phyloP scores from a whole-genome alignment of 1,140 invertebrate species.

The Habropoda laboriosa region DNA sequence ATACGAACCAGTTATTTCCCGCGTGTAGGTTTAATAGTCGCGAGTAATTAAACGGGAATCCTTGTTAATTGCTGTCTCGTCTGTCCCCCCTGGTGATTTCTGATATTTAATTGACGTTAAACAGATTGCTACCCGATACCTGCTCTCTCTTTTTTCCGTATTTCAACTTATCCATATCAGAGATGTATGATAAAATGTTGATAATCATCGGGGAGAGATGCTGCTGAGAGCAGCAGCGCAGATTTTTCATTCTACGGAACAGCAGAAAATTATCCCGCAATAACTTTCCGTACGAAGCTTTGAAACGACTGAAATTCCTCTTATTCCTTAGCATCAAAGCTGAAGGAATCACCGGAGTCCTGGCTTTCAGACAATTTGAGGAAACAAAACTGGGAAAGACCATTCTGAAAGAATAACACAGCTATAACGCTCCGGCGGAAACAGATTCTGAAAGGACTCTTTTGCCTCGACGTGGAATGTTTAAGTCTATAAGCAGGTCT shows the following conservation, averaged over 20 bases:
- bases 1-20: background rate
- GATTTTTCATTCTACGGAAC: too few relatives aligned
- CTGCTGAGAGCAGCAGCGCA: too few relatives aligned
- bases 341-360: background rate
- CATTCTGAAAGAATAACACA: too few relatives aligned
- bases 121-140: background rate
- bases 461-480: background rate
- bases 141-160: background rate
- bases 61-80: background rate
- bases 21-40: background rate
- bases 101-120: too few relatives aligned
- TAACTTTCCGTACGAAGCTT: background rate
- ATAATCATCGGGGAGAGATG: too few relatives aligned
- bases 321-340: background rate
- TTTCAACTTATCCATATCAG: too few relatives aligned
- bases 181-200: too few relatives aligned
- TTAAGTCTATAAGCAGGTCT: background rate
- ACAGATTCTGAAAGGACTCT: background rate
- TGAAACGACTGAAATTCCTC: background rate
- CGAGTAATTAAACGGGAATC: conserved; percentile 3
- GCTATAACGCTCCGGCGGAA: too few relatives aligned
- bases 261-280: background rate
- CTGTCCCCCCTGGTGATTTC: background rate
- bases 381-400: too few relatives aligned
- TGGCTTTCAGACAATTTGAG: background rate